These are phyloP conservation scores for Lissonota sp. DNA, from an alignment of 2,888 invertebrate species.

Conservation along the genomic window DNA sequence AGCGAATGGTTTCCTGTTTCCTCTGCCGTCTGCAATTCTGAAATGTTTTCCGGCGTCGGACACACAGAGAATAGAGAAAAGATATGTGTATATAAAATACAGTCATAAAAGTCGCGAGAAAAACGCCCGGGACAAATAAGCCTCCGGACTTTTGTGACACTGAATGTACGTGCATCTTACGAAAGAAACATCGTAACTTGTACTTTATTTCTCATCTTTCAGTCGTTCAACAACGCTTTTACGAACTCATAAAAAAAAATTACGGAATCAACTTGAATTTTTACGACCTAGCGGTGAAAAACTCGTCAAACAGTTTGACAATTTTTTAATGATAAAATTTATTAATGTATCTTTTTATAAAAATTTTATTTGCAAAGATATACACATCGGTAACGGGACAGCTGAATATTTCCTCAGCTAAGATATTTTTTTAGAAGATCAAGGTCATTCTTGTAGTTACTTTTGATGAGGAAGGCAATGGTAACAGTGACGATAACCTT, in stretches of 20 bases:
- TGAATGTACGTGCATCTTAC: slow-evolving; percentile 41
- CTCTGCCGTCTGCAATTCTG: slow-evolving; percentile 29
- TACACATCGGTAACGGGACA: too few relatives aligned
- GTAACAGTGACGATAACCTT: too few relatives aligned
- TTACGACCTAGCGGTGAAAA: too few relatives aligned
- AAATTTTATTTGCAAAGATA: too few relatives aligned
- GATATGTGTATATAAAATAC: neutral
- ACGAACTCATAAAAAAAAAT: too few relatives aligned
- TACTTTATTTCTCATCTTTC: slow-evolving; percentile 34
- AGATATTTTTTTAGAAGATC: neutral
- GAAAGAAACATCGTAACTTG: slow-evolving; percentile 41
- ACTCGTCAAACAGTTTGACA: too few relatives aligned
- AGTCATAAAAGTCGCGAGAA: slow-evolving; percentile 30
- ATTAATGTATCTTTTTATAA: too few relatives aligned
- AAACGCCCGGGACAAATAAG: slow-evolving; percentile 26
- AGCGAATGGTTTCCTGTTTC: slow-evolving; percentile 31
- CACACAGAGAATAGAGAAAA: neutral
- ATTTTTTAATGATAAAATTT: too few relatives aligned
- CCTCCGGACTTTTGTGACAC: slow-evolving; percentile 37
- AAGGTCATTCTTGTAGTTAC: too few relatives aligned
- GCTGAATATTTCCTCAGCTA: neutral
- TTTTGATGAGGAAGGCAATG: too few relatives aligned
- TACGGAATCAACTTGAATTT: too few relatives aligned
- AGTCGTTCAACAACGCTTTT: slow-evolving; percentile 9
- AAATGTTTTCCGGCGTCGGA: slow-evolving; percentile 9